Percentiles rank a stretch among this genome's conserved stretches.
These are phyloP conservation scores for Zaprionus lineosus DNA, from an alignment of 2,888 invertebrate species.

Conservation along the genomic window DNA sequence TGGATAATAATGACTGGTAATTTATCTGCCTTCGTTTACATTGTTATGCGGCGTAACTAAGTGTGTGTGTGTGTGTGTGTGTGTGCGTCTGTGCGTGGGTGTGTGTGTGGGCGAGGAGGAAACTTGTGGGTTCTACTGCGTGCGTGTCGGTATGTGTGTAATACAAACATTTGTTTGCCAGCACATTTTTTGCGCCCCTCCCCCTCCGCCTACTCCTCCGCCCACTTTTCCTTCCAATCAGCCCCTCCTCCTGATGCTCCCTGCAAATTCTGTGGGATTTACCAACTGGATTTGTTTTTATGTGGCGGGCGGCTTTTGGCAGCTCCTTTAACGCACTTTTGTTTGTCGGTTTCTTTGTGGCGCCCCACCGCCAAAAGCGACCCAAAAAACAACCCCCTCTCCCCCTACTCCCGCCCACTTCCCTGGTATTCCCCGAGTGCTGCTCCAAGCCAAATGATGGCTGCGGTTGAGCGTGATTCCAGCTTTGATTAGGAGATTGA, in stretches of 20 bases:
- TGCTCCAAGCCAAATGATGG: constrained; percentile 50
- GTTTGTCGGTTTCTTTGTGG: constrained; percentile 31
- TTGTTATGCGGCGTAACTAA: constrained; percentile 30
- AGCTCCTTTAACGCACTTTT: constrained; percentile 27
- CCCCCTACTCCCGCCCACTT: neutral
- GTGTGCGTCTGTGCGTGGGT: constrained; percentile 9
- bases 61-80: constrained; percentile 7
- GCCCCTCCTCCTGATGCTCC: neutral
- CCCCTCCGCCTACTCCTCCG: neutral
- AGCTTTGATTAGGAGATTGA: constrained; percentile 70
- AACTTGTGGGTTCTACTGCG: too few relatives aligned
- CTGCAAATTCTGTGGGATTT: constrained; percentile 23
- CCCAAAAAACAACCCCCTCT: constrained; percentile 1
- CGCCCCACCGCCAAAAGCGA: constrained; percentile 38
- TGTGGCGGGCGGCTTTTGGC: constrained; percentile 41
- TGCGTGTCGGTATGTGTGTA: constrained; percentile 62
- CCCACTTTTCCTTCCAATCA: neutral
- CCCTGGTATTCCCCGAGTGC: neutral
- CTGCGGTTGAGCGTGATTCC: constrained; percentile 72
- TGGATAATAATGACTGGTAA: constrained; percentile 75
- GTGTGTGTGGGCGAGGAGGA: too few relatives aligned
- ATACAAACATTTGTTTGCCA: constrained; percentile 68
- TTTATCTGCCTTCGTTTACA: constrained; percentile 77
- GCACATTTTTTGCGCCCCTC: constrained; percentile 39
- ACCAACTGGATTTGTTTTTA: constrained; percentile 67